Evolutionary conservation across 2,888 invertebrate species (phyloP).

Genomic region (Palloptera scutellata): DNA sequence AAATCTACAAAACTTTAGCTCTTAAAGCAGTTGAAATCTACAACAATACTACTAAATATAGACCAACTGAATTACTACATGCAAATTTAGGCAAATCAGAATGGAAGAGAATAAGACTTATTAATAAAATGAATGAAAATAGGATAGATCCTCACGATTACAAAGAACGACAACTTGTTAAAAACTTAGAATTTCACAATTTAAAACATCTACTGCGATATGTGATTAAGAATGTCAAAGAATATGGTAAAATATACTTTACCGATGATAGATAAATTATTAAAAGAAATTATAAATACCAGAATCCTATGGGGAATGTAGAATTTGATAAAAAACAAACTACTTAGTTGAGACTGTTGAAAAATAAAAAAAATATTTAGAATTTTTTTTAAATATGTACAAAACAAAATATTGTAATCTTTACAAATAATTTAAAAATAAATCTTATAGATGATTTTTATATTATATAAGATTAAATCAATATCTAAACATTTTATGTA

Average conservation of each 20-base stretch:
- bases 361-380: not conserved
- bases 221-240: slow-evolving; percentile 31
- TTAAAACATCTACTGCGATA: slow-evolving; percentile 32
- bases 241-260: slow-evolving; percentile 31
- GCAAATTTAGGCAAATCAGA: slow-evolving; percentile 26
- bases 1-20: slow-evolving; percentile 28
- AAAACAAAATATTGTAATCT: too few relatives aligned
- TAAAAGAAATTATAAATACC: slow-evolving; percentile 35
- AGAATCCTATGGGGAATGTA: slow-evolving; percentile 25
- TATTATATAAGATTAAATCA: too few relatives aligned
- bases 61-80: slow-evolving; percentile 33
- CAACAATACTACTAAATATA: slow-evolving; percentile 32
- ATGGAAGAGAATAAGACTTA: slow-evolving; percentile 24
- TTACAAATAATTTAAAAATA: too few relatives aligned
- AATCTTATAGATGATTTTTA: too few relatives aligned
- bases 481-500: too few relatives aligned
- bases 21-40: slow-evolving; percentile 34
- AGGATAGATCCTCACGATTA: slow-evolving; percentile 18
- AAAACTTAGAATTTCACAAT: slow-evolving; percentile 38
- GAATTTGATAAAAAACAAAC: slow-evolving; percentile 31
- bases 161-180: slow-evolving; percentile 29
- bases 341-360: slow-evolving; percentile 30
- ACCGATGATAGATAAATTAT: slow-evolving; percentile 33
- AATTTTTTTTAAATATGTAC: too few relatives aligned
- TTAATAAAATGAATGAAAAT: slow-evolving; percentile 21